Evolutionary conservation across 2,113 vertebrate species (phyloP).

Genomic region (Steatornis caripensis): DNA sequence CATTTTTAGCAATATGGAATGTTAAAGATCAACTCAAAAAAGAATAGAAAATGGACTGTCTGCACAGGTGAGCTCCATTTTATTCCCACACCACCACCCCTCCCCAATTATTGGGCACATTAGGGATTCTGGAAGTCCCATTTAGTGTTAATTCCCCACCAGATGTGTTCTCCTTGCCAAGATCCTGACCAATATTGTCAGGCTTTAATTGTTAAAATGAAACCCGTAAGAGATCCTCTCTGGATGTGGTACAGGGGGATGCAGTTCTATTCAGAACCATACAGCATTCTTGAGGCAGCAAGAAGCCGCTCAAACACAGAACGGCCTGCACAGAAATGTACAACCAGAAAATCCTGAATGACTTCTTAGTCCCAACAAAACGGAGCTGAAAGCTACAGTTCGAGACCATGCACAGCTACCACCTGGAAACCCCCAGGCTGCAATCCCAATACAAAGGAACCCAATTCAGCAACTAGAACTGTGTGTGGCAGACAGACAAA

Average conservation of each 20-base stretch:
- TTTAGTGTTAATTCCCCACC: neutral
- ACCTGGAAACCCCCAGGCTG: neutral
- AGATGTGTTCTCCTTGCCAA: neutral
- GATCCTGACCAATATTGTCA: neutral
- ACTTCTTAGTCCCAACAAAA: neutral
- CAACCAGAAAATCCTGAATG: neutral
- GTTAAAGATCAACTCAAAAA: neutral
- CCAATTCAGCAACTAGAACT: neutral
- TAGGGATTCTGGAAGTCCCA: neutral
- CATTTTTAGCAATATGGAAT: neutral
- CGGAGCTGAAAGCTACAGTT: neutral
- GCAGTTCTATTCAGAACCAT: accelerated
- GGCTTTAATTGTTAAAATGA: neutral
- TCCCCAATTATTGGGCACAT: accelerated
- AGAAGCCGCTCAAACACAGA: neutral
- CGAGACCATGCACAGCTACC: neutral
- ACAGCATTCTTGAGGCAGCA: neutral
- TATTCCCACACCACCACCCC: neutral
- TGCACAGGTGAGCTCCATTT: neutral
- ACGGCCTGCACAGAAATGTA: accelerated
- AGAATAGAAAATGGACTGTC: neutral
- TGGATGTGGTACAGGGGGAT: no score
- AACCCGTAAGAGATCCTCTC: neutral
- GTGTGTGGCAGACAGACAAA: accelerated
- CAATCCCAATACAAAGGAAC: no score